Evolutionary conservation across 2,113 vertebrate species (phyloP).

Genomic region (Origma solitaria): DNA sequence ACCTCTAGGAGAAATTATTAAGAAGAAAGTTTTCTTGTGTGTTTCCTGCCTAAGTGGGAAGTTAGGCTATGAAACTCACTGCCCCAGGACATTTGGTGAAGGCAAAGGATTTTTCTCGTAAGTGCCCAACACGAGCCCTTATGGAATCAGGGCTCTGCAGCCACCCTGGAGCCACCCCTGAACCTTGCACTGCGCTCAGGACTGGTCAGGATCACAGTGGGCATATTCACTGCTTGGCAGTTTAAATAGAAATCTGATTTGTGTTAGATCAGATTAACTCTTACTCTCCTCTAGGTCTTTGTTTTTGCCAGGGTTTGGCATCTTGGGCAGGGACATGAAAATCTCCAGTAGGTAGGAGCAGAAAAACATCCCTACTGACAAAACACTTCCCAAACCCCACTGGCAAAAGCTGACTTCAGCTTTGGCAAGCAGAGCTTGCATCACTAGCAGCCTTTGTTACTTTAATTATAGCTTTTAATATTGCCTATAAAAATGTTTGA

Average conservation of each 20-base stretch:
- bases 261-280: background rate
- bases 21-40: background rate
- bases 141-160: accelerated
- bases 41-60: background rate
- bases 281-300: background rate
- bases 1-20: background rate
- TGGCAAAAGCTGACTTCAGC: background rate
- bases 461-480: background rate
- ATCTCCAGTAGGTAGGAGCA: background rate
- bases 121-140: background rate
- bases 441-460: background rate
- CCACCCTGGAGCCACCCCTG: background rate
- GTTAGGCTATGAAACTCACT: background rate
- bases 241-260: background rate
- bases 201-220: background rate
- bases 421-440: background rate
- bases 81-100: background rate
- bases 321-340: background rate
- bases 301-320: background rate
- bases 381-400: background rate
- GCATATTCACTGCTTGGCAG: background rate
- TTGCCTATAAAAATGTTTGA: background rate
- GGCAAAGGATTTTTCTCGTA: background rate
- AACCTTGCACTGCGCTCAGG: background rate
- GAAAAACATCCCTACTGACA: background rate